Evolutionary conservation across 2,113 vertebrate species (phyloP).

Genomic region (Brachypodius melanocephalos): DNA sequence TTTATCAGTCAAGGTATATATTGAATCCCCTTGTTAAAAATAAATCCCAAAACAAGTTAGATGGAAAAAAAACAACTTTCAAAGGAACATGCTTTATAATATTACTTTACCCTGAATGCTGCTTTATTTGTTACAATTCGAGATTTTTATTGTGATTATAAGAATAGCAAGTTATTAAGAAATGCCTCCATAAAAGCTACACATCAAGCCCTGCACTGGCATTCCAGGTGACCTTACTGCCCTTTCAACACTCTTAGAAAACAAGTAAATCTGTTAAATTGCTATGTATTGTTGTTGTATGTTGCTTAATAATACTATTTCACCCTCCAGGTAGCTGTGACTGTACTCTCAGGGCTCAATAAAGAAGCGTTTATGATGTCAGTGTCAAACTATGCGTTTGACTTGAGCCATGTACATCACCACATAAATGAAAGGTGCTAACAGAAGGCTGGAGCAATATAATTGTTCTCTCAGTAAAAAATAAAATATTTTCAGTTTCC

Average conservation of each 20-base stretch:
- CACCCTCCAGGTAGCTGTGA: not conserved
- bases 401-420: not conserved
- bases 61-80: not conserved
- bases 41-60: slow-evolving; percentile 35
- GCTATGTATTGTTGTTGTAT: not conserved
- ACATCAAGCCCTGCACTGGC: not conserved
- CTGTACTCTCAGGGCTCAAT: not conserved
- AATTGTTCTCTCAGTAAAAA: not conserved
- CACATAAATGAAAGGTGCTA: not conserved
- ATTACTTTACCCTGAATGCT: not conserved
- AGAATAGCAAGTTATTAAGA: not conserved
- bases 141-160: not conserved
- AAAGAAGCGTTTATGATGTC: not conserved
- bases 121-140: not conserved
- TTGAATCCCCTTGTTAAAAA: slow-evolving; percentile 60
- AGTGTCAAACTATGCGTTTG: not conserved
- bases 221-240: not conserved
- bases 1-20: slow-evolving; percentile 63
- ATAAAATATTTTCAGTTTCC: not conserved
- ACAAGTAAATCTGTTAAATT: slow-evolving; percentile 39
- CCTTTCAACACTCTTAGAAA: slow-evolving; percentile 8
- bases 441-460: not conserved
- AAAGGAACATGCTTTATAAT: not conserved
- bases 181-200: not conserved
- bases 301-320: not conserved